Percentiles rank a stretch among this genome's conserved stretches.
phyloP scores from a whole-genome alignment of 35 echinoderm and acorn worm species.

The Anneissia japonica region DNA sequence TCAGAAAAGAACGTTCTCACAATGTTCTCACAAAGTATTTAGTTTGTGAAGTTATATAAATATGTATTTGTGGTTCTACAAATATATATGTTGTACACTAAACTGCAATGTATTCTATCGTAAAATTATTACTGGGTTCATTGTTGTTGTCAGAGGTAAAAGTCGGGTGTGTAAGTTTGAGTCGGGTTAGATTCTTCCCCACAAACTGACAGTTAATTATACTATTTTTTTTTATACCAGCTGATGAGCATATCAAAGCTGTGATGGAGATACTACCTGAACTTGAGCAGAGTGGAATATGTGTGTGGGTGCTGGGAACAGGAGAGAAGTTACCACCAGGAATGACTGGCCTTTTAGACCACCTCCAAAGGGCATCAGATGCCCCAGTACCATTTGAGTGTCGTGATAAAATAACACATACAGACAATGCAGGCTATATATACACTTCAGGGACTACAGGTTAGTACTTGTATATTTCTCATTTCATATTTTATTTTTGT shows the following conservation, averaged over 20 bases:
- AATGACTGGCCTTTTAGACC: neutral
- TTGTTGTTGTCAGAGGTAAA: too few relatives aligned
- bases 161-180: too few relatives aligned
- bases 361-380: neutral
- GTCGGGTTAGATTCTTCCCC: too few relatives aligned
- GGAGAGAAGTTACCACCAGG: conserved; percentile 11
- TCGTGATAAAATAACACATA: neutral
- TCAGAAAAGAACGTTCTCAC: too few relatives aligned
- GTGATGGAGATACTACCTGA: conserved; percentile 47
- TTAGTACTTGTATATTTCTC: neutral
- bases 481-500: too few relatives aligned
- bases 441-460: conserved; percentile 92
- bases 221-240: conserved; percentile 18
- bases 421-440: conserved; percentile 38
- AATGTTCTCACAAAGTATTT: too few relatives aligned
- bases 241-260: conserved; percentile 19
- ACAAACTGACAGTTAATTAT: too few relatives aligned
- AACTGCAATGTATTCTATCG: too few relatives aligned
- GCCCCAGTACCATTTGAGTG: conserved; percentile 13
- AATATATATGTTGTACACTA: too few relatives aligned
- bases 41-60: too few relatives aligned
- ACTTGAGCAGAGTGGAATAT: conserved; percentile 38
- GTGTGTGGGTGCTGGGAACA: conserved; percentile 37
- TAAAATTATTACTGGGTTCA: too few relatives aligned
- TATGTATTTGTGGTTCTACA: too few relatives aligned